These are phyloP conservation scores for Dasyornis broadbenti DNA, from an alignment of 2,113 vertebrate species.

Conservation along the genomic window DNA sequence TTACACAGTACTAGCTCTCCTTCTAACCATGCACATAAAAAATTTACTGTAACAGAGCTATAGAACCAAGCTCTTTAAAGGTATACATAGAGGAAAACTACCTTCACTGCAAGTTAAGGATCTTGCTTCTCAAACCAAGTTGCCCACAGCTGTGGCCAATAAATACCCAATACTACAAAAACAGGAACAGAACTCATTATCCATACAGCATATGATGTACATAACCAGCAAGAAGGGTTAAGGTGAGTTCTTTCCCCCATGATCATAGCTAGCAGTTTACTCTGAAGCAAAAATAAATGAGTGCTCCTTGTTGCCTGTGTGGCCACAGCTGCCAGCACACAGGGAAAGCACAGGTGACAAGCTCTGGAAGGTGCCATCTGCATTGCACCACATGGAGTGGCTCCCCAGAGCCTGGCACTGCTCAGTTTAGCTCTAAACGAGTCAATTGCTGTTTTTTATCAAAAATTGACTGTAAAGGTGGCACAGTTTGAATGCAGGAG, in stretches of 20 bases:
- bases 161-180: not conserved
- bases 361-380: not conserved
- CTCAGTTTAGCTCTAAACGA: not conserved
- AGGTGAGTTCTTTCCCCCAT: not conserved
- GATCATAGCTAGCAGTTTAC: not conserved
- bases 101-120: not conserved
- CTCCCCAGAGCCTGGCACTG: not conserved
- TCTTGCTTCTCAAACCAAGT: not conserved
- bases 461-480: not conserved
- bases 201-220: not conserved
- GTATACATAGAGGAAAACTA: not conserved
- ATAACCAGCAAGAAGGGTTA: not conserved
- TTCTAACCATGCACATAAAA: not conserved
- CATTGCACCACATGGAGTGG: not conserved
- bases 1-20: not conserved
- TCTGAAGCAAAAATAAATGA: not conserved
- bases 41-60: not conserved
- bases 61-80: not conserved
- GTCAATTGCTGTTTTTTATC: not conserved
- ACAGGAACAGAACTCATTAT: not conserved
- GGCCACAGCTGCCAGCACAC: not conserved
- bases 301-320: not conserved
- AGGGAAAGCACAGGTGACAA: not conserved
- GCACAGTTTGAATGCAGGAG: not conserved
- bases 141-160: not conserved